Base-by-base conservation (phyloP, 2,888 invertebrate species). In the Volucella inflata region DNA sequence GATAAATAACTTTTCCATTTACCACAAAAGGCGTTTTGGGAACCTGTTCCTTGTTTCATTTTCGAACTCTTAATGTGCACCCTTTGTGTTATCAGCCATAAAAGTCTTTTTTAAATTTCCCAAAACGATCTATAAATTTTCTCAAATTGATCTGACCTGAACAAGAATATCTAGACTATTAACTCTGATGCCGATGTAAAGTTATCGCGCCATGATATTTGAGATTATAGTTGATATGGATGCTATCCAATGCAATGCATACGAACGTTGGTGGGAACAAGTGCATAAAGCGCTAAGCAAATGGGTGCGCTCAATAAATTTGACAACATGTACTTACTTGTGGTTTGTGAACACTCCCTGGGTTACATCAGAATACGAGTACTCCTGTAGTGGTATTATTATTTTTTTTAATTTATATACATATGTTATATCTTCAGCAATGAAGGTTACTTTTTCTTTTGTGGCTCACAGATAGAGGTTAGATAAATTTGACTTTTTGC, bases 81-180 rank as follows among this genome's bases (percentile, higher is more conserved):
- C 55, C 44, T 30, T 44, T 62, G 60, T 67, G 38, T 30, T 60
- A 72, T 53, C 60, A 16, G 67, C 50, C 40, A 74, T 80, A 74
- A 79, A 78, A 74, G 67, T 67, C 74, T 50, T 68, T 62, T 80
- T 67, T 67, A 60, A 72, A 64, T 72, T 51, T 72, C 21, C 67
- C 59, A 57, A 30, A 72, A 60, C 72, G 72, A 80, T 80, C 79
- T 74, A 80, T 80, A 80, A 80, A 80, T 80, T 80, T 74, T 30
- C 74, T 79, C 53, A 74, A 80, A 74, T 74, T 80, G 79, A 67
- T 74, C 74, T 74, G 60, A 80, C 72, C 74, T 44, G 67, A 74
- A 80, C 79, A 67, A 53, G 79, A 74, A 74, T 80, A 74, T 80
- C 79, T 74, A 60, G 79, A 79, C 79, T 72, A 60, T 64, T 55